phyloP scores from a whole-genome alignment of 2,113 vertebrate genomes.

The Gavia stellata region DNA sequence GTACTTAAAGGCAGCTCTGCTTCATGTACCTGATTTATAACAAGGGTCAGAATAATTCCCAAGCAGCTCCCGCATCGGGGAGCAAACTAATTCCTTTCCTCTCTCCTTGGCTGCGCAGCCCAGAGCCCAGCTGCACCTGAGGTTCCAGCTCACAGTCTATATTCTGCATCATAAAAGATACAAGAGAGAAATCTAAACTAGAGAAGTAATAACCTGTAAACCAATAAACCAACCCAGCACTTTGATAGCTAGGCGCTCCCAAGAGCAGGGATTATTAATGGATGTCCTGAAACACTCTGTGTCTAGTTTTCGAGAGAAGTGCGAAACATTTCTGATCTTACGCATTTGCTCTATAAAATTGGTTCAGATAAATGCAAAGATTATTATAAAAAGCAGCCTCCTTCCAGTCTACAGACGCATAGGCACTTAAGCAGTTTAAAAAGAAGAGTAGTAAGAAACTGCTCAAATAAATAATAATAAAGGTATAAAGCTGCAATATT shows the following conservation, averaged over 20 bases:
- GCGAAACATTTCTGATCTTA: constrained; percentile 31
- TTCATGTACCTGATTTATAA: constrained; percentile 7
- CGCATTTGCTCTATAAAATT: background rate
- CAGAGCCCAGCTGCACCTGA: constrained; percentile 9
- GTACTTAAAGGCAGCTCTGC: background rate
- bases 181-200: constrained; percentile 62
- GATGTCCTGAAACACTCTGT: constrained; percentile 36
- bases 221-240: constrained; percentile 63
- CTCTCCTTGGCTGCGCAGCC: background rate
- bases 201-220: constrained; percentile 70
- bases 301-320: background rate
- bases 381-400: background rate
- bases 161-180: constrained; percentile 60
- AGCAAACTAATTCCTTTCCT: constrained; percentile 51
- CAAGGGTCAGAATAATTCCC: constrained; percentile 21
- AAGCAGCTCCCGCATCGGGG: constrained; percentile 3
- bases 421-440: background rate
- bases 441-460: background rate
- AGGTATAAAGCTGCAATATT: background rate
- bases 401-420: background rate
- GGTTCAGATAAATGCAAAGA: background rate
- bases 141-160: constrained; percentile 48
- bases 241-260: constrained; percentile 28
- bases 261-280: constrained; percentile 51
- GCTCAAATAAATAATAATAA: constrained; percentile 8